Evolutionary conservation across 92 coral and sea anemone genomes (phyloP).

Genomic region (Siderastrea siderea): DNA sequence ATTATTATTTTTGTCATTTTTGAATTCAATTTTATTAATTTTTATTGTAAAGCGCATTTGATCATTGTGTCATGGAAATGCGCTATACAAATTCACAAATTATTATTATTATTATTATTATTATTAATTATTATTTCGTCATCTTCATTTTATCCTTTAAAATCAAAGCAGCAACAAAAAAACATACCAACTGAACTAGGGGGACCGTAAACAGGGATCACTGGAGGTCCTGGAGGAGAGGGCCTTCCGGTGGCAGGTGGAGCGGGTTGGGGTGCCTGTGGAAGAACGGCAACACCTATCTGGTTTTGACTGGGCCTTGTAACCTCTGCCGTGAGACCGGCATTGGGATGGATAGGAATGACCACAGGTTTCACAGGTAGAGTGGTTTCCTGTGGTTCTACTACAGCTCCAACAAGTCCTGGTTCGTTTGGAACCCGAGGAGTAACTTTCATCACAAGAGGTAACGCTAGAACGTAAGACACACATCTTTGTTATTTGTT

Average conservation of each 20-base stretch:
- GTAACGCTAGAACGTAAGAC: background rate
- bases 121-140: too few species aligned
- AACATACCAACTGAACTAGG: conserved; percentile 7
- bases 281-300: conserved; percentile 2
- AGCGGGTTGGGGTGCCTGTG: background rate
- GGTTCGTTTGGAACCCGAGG: conserved; percentile 26
- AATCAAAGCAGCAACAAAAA: background rate
- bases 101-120: too few species aligned
- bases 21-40: too few species aligned
- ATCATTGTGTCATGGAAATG: too few species aligned
- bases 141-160: background rate
- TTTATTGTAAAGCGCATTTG: too few species aligned
- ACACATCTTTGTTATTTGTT: too few species aligned
- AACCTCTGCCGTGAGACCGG: background rate
- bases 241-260: background rate
- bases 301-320: conserved; percentile 20
- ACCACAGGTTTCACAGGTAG: conserved; percentile 1
- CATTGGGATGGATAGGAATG: background rate
- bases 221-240: background rate
- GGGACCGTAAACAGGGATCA: background rate
- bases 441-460: conserved; percentile 1
- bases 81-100: too few species aligned
- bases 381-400: background rate
- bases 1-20: too few species aligned
- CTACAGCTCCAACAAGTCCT: background rate